Conservation (phyloP, 2,797 vertebrate species). For the Craterocephalus amniculus region DNA sequence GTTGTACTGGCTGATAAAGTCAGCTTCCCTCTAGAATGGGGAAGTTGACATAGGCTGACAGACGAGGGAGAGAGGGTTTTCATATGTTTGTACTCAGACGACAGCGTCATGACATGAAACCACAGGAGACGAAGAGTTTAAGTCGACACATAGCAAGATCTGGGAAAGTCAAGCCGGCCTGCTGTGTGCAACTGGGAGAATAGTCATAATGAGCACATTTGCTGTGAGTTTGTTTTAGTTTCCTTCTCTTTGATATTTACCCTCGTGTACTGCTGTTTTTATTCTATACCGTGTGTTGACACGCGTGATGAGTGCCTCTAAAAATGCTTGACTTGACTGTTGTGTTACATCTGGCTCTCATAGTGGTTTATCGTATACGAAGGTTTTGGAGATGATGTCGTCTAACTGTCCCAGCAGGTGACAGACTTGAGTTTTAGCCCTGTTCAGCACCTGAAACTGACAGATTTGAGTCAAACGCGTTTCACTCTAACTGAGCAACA, state of each 20-base stretch:
- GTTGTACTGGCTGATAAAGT: slow-evolving; percentile 54
- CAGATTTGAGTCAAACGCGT: slow-evolving; percentile 37
- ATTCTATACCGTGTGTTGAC: neutral
- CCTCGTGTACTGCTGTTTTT: neutral
- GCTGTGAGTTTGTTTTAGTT: slow-evolving; percentile 67
- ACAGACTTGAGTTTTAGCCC: neutral
- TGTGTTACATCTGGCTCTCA: slow-evolving; percentile 1
- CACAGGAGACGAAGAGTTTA: slow-evolving; percentile 20
- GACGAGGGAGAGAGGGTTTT: slow-evolving; percentile 36
- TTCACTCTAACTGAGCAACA: slow-evolving; percentile 36
- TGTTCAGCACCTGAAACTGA: slow-evolving; percentile 1
- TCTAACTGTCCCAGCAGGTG: neutral
- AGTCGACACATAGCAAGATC: slow-evolving; percentile 8
- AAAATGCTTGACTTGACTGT: neutral
- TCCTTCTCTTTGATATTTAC: neutral
- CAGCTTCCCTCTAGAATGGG: slow-evolving; percentile 79
- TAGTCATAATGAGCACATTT: slow-evolving; percentile 55
- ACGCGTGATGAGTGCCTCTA: neutral
- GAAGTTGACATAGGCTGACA: slow-evolving; percentile 66
- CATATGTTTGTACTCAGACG: slow-evolving; percentile 13
- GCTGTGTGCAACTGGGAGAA: slow-evolving; percentile 6
- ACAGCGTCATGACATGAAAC: slow-evolving; percentile 28
- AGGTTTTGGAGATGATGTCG: neutral
- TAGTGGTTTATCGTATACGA: slow-evolving; percentile 3
- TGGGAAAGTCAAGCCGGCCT: neutral